Evolutionary conservation across 2,113 vertebrate species (phyloP), one percentile per base, ranked within the genome.

Genomic region (Fregata magnificens): DNA sequence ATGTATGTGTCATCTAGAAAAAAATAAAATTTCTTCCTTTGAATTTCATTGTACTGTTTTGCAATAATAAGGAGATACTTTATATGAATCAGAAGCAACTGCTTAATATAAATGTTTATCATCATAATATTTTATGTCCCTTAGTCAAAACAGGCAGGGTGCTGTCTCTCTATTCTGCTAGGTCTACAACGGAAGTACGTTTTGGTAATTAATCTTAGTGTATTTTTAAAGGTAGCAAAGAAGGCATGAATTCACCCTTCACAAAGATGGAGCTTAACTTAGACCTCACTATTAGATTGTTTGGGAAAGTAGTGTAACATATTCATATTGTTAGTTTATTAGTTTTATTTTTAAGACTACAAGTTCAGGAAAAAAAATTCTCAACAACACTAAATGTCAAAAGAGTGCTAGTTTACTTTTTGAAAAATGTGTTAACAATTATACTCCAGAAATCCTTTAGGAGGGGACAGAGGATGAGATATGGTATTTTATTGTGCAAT

Each of bases 381-480:
- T 92, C 13, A 73, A 25, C 40, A 76, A 8, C 13, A 36, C 8
- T 16, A 52, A 58, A n/a, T 29, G 38, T 16, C n/a, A 31, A 32
- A 84, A 78, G 24, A 52, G 3, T 26, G 3, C 7, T 66, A 36
- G 28, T 53, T 67, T 79, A 61, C 10, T 85, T 94, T 79, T 45
- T 49, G 28, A 82, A 77, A 93, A 61, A 49, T 24, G 1, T 90
- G 13, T 56, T 73, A 88, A 55, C 63, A 94, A 88, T 90, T 90
- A 84, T 97, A 86, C 95, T 91, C 72, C 52, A 86, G 66, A 95
- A 94, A 94, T 95, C 94, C 95, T 97, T 97, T 96, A 96, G 95
- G 96, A 97, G 95, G 94, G 93, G 95, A 97, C 95, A 97, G 90
- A 97, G 95, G 72, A 97, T 97, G 97, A 96, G 82, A 59, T 78